Conservation (phyloP, 2,888 invertebrate genomes). For the Rutpela maculata region DNA sequence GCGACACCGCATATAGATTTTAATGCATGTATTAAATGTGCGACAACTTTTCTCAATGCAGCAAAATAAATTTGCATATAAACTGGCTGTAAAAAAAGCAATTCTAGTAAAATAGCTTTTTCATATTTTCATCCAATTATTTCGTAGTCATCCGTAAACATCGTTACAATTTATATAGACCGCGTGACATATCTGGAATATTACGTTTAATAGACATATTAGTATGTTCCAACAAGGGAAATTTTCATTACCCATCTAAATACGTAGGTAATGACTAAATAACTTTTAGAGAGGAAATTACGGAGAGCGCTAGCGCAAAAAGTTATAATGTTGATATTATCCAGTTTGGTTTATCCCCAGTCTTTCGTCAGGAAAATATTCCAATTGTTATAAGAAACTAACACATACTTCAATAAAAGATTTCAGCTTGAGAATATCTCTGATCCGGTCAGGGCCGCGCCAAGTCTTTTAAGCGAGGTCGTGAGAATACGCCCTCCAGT, state of each 20-base stretch:
- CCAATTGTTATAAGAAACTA: too few species aligned
- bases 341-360: too few species aligned
- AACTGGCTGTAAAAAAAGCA: background rate
- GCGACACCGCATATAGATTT: background rate
- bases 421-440: too few species aligned
- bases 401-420: too few species aligned
- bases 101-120: background rate
- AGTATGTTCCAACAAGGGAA: background rate
- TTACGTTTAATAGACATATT: background rate
- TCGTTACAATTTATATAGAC: background rate
- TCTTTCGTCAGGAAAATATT: too few species aligned
- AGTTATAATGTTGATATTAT: too few species aligned
- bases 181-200: background rate
- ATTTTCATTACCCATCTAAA: background rate
- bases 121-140: slow-evolving; percentile 1
- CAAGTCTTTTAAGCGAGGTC: too few species aligned
- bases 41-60: background rate
- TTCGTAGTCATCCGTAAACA: background rate
- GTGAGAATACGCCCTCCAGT: too few species aligned
- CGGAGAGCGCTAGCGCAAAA: background rate
- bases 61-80: slow-evolving; percentile 5
- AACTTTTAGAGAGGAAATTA: background rate
- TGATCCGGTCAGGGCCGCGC: too few species aligned
- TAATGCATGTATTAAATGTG: background rate
- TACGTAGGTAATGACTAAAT: background rate